Evolutionary conservation across 2,888 invertebrate genomes (phyloP), one percentile per base, ranked within the genome.

Genomic region (Ormia ochracea): DNA sequence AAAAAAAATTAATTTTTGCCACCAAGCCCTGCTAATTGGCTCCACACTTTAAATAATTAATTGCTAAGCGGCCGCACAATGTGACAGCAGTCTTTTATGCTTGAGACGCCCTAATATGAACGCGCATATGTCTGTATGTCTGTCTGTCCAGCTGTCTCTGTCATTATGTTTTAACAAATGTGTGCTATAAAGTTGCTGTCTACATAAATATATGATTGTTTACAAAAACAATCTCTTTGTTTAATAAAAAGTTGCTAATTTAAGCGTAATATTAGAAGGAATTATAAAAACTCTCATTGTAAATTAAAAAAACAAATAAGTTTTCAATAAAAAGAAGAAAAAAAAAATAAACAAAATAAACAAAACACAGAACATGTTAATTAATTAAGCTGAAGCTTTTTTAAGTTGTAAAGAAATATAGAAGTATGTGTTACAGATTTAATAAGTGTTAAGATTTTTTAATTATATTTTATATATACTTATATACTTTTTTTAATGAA

Each of bases 241-340:
- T 76, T 76, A 56, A 76, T 54, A 66, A 80, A 74, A 80, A 70
- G n/a, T 66, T 80, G 75, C 79, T 54, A 72, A 59, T 66, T 70
- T 66, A 75, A 75, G 79, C 79, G 70, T 43, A 76, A 72, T 80
- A 43, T 76, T 66, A 76, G 72, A 61, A 56, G 61, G 31, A 52
- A 14, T 33, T 52, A 43, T 31, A 50, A 72, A 56, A 58, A 78
- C 66, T 59, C 38, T 68, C 66, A 72, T 56, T 31, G 7, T 26
- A 48, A 58, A 65, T 21, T 43, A 14, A 48, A 54, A 63, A n/a
- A 66, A 58, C 31, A 50, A 72, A 52, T 5, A 43, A 41, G 14
- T 31, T 36, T 54, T 17, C n/a, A 45, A 63, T 54, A 54, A 38
- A n/a, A 66, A 38, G 7, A 9, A 23, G n/a, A 56, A n/a, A 21